phyloP scores from a whole-genome alignment of 1,140 invertebrate species.

The Drosophila bipectinata region DNA sequence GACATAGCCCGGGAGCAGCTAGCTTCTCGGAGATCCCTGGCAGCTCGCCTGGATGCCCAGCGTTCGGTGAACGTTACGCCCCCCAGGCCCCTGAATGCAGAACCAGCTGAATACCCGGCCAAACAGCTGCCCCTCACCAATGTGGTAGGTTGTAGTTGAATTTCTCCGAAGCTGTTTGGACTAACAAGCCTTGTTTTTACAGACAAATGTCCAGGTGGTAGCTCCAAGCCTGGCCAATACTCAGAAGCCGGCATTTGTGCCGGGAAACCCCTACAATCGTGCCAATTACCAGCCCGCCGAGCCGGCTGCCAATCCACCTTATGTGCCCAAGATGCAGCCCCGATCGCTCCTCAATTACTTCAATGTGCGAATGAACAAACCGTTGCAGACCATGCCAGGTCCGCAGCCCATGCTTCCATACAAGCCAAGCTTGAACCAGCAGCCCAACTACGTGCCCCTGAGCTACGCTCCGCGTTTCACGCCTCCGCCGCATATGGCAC shows the following conservation, averaged over 20 bases:
- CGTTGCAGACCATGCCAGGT: slow-evolving; percentile 15
- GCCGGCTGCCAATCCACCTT: slow-evolving; percentile 30
- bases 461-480: slow-evolving; percentile 56
- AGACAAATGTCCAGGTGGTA: slow-evolving; percentile 59
- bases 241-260: slow-evolving; percentile 36
- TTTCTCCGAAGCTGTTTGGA: neutral
- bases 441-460: slow-evolving; percentile 4
- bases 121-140: slow-evolving; percentile 47
- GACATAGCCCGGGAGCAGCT: slow-evolving; percentile 68
- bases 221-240: slow-evolving; percentile 48
- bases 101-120: neutral
- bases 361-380: slow-evolving; percentile 67
- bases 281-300: slow-evolving; percentile 46
- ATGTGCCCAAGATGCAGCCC: slow-evolving; percentile 57
- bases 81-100: slow-evolving; percentile 32
- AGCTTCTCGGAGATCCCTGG: slow-evolving; percentile 54
- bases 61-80: slow-evolving; percentile 41
- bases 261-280: slow-evolving; percentile 55
- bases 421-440: slow-evolving; percentile 16
- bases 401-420: slow-evolving; percentile 3
- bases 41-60: slow-evolving; percentile 69
- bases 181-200: slow-evolving; percentile 8
- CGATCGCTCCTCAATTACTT: slow-evolving; percentile 61
- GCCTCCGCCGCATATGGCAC: slow-evolving; percentile 22
- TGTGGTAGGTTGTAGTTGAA: slow-evolving; percentile 37